Evolutionary conservation across 2,113 vertebrate species (phyloP), one percentile per base, ranked within the genome.

Genomic region (Gobius niger): DNA sequence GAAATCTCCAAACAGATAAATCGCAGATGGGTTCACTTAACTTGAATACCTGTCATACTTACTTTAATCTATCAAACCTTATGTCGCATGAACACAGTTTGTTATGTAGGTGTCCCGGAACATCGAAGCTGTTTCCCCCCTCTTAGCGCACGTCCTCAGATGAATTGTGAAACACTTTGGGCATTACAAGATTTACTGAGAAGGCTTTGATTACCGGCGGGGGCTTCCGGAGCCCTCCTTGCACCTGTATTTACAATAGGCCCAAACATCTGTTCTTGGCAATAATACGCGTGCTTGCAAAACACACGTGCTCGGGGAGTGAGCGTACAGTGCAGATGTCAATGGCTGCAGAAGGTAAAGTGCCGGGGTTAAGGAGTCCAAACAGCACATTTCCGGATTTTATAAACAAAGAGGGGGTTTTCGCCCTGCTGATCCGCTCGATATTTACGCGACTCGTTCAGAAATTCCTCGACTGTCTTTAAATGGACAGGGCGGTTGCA

Each of bases 401-500:
- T 94, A 89, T 94, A 94, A 95, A 95, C 93, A 94, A 34, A 34
- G 24, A 24, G 77, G 88, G 54, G 76, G 84, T 90, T 88, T 86
- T 89, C 91, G 90, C 90, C 93, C 82, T 92, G 92, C 91, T 92
- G 94, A 94, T 91, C 93, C 88, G 79, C 79, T 78, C 95, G 95
- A 95, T 95, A 95, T 95, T 95, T 95, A 95, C 92, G 93, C 85
- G 88, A 82, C 88, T 63, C 51, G 76, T 85, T 73, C 80, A 66
- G 85, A 95, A 94, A 95, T 91, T 92, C 89, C 93, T 83, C 68
- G 91, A 86, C 87, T 89, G 93, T 88, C 94, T 94, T 94, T 95
- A 95, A 93, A 96, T 95, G 94, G 93, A 84, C 85, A 93, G 82
- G 88, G 46, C 47, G 93, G 92, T 93, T 80, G 89, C 87, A 92